phyloP scores from a whole-genome alignment of 2,797 vertebrate species.

The Ispidina lecontei region DNA sequence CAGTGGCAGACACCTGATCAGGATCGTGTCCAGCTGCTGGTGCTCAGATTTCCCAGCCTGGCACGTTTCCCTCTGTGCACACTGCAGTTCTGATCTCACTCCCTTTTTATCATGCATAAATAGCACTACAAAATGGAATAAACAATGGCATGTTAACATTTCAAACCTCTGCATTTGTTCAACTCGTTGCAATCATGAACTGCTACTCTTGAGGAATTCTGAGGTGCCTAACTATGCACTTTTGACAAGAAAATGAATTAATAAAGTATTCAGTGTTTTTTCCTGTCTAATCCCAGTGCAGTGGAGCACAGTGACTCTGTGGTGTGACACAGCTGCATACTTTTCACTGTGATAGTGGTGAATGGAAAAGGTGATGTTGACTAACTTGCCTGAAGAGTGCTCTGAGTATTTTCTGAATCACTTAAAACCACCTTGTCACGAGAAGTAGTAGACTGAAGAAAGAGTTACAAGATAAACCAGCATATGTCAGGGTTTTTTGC shows the following conservation, averaged over 20 bases:
- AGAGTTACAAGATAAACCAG: neutral
- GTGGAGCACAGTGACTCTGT: slow-evolving; percentile 25
- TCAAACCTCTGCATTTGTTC: slow-evolving; percentile 18
- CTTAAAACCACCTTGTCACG: neutral
- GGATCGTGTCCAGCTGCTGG: neutral
- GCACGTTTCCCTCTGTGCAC: neutral
- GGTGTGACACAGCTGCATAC: slow-evolving; percentile 39
- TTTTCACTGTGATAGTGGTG: slow-evolving; percentile 50
- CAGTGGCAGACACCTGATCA: neutral
- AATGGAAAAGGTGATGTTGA: neutral
- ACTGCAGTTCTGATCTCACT: neutral
- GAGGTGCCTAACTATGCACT: neutral
- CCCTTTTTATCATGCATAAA: neutral
- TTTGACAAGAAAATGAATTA: neutral
- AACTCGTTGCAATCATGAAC: slow-evolving; percentile 30
- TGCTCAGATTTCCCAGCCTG: neutral
- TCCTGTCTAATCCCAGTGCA: slow-evolving; percentile 16
- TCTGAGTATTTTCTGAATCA: neutral
- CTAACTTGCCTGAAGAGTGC: slow-evolving; percentile 13
- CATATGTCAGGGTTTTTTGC: neutral
- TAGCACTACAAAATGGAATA: neutral
- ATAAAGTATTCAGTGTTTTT: slow-evolving; percentile 42
- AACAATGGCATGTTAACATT: neutral
- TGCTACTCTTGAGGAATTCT: neutral
- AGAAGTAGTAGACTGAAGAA: neutral